Evolutionary conservation across 2,888 invertebrate genomes (phyloP), one percentile per base, ranked within the genome.

Genomic region (Acleris holmiana): DNA sequence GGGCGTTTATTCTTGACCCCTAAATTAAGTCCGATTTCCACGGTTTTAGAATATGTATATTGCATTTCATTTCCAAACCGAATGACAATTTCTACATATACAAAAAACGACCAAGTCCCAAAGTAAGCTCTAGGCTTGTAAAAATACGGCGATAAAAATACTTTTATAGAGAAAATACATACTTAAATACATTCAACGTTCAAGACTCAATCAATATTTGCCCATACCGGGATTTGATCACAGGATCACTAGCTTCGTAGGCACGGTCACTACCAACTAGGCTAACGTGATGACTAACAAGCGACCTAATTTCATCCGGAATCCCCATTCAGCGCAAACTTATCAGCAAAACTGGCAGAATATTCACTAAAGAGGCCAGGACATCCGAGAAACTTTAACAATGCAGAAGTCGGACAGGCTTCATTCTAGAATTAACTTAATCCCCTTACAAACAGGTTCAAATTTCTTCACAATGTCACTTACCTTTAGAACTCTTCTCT

Each of bases 301-400:
- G 21, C 10, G 50, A 55, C 49, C 60, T 65, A 60, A 55, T 65
- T 65, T 49, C 67, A 68, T 68, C 47, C 61, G 8, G 60, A 69
- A 67, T 65, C 63, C 62, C 68, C 71, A 72, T 74, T 55, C 55
- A 49, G 48, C 48, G 49, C 49, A 29, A 49, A 55, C 17, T 60
- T 65, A 65, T 60, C 65, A 59, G 59, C 46, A 18, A 65, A 67
- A 66, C 64, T 67, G 59, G 41, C 53, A 63, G 65, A 69, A 66
- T 59, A 71, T 71, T 67, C 61, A 63, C 69, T 68, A 72, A 75
- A 72, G 71, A 70, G 79, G 74, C 74, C 76, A 73, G 76, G 71
- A 68, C 68, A 71, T 74, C 73, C 56, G 66, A 71, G 72, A 69
- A 76, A 76, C 78, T 76, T 73, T 75, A 76, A 76, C 78, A 79